phyloP scores from a whole-genome alignment of 2,888 invertebrate species.

The Criorhina ranunculi region DNA sequence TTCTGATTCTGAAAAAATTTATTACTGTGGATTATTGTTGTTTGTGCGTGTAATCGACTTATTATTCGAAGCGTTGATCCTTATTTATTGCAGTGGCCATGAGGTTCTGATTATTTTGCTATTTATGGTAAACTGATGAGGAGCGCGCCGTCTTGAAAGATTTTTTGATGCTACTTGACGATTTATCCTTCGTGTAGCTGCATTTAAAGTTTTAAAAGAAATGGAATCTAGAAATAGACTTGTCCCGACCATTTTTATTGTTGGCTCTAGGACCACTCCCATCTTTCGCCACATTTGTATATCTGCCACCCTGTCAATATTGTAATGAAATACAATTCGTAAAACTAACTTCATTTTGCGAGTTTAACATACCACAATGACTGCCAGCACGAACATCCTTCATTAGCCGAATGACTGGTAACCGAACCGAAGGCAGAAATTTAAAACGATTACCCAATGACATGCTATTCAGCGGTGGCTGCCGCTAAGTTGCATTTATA shows the following conservation, averaged over 20 bases:
- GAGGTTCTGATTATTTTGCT: neutral
- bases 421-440: constrained; percentile 17
- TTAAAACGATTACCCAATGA: constrained; percentile 57
- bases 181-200: too few relatives aligned
- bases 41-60: constrained; percentile 29
- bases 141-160: too few relatives aligned
- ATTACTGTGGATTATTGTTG: neutral
- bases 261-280: too few relatives aligned
- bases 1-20: constrained; percentile 4
- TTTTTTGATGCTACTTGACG: too few relatives aligned
- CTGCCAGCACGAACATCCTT: constrained; percentile 61
- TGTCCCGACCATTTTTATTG: too few relatives aligned
- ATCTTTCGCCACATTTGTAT: too few relatives aligned
- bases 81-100: constrained; percentile 23
- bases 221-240: too few relatives aligned
- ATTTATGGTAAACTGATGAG: neutral
- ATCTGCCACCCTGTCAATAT: neutral
- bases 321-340: neutral
- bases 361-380: constrained; percentile 35
- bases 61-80: constrained; percentile 12
- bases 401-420: constrained; percentile 61
- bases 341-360: constrained; percentile 20
- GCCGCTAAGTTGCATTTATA: neutral
- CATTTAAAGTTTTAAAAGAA: too few relatives aligned
- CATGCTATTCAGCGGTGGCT: constrained; percentile 43